Conservation (phyloP, 2,888 invertebrate genomes). For the Epiblema foenella region DNA sequence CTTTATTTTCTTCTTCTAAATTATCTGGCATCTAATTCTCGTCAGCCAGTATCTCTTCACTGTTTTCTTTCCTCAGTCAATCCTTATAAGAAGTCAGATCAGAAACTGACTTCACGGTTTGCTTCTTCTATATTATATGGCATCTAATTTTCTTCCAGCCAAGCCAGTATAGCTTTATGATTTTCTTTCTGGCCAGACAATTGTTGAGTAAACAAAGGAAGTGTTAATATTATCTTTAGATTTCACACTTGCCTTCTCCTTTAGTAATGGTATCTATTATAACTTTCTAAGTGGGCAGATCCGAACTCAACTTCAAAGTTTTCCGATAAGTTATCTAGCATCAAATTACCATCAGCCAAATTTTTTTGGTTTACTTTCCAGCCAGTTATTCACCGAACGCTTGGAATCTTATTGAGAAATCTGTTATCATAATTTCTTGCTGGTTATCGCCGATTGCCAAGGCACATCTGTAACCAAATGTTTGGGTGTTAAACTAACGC, state of each 20-base stretch:
- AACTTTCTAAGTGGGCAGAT: neutral
- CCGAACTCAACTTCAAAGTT: neutral
- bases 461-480: conserved; percentile 66
- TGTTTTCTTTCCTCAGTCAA: neutral
- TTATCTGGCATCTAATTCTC: conserved; percentile 13
- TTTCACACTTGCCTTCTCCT: too few species aligned
- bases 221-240: too few species aligned
- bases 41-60: neutral
- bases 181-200: conserved; percentile 1
- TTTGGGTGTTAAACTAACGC: conserved; percentile 8
- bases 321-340: neutral
- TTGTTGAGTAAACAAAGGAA: too few species aligned
- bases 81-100: too few species aligned
- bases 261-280: too few species aligned
- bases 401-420: neutral
- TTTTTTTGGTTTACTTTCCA: neutral
- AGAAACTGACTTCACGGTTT: neutral
- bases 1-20: conserved; percentile 51
- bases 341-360: conserved; percentile 1
- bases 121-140: neutral
- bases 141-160: conserved; percentile 16
- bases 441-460: conserved; percentile 15
- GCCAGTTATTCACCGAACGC: neutral
- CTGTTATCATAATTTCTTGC: conserved; percentile 5
- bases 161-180: neutral